These are phyloP conservation scores for Onychorhynchus coronatus DNA, from an alignment of 2,113 vertebrate genomes.

Conservation along the genomic window DNA sequence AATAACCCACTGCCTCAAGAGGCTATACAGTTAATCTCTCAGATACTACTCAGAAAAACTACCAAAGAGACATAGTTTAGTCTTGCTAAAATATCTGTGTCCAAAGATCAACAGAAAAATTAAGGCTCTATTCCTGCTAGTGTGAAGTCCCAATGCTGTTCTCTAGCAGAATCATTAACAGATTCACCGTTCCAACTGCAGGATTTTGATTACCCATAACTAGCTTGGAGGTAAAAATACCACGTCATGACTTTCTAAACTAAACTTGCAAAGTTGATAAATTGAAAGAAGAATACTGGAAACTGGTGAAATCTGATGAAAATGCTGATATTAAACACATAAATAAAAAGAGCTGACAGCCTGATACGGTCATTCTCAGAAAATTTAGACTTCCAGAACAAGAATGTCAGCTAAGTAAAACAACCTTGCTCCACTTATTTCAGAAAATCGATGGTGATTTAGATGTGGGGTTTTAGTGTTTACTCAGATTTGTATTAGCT, in stretches of 20 bases:
- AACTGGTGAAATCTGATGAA: neutral
- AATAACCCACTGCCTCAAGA: neutral
- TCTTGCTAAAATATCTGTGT: neutral
- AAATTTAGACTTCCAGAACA: neutral
- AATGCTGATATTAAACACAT: neutral
- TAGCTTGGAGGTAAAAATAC: neutral
- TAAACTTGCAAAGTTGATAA: neutral
- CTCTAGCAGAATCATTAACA: neutral
- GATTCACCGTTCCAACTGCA: neutral
- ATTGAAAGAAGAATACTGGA: neutral
- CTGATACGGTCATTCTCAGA: neutral
- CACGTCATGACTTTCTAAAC: neutral
- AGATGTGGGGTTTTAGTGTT: neutral
- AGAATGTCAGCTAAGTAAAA: neutral
- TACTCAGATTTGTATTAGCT: slow-evolving; percentile 42
- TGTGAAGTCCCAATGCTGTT: neutral
- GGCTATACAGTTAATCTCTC: neutral
- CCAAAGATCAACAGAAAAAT: neutral
- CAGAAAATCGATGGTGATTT: neutral
- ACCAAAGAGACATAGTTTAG: neutral
- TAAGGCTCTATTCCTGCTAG: neutral
- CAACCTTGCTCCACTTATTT: neutral
- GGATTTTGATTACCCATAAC: neutral
- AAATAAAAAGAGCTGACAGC: neutral
- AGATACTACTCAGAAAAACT: neutral